Evolutionary conservation across 2,113 vertebrate species (phyloP), one percentile per base, ranked within the genome.

Genomic region (Sitta europaea): DNA sequence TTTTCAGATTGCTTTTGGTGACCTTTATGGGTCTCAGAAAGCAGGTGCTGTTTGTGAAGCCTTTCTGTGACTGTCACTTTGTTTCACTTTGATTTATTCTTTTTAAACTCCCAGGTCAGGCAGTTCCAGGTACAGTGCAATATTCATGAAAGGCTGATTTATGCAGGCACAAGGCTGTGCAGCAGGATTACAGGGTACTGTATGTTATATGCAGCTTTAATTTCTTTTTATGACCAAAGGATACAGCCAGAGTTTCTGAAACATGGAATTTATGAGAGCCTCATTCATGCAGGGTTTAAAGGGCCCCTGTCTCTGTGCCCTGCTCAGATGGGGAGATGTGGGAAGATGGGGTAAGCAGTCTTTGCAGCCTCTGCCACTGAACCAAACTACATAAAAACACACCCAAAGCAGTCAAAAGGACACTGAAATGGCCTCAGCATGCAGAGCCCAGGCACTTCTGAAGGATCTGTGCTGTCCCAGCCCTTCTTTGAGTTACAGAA

Each of bases 91-190:
- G 86, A 90, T 95, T 94, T 84, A 57, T 71, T 61, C 55, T 53
- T 71, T 72, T 36, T 23, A 25, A 91, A 18, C 58, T 27, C 28
- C 31, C 4, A 12, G 93, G 86, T 74, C 90, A 75, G 78, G 81
- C 71, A 55, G 86, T 78, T 48, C 86, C 83, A 95, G 93, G 87
- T 90, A 92, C 71, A 85, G 92, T 73, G 79, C 88, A 90, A 91
- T 95, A 96, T 93, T 91, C 71, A 96, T 90, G 93, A 73, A 86
- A 93, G 70, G 86, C 81, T 93, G 94, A 94, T 92, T 95, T 96
- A 95, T 94, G 81, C 76, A 84, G 92, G 90, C 94, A 43, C 87
- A 68, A 72, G 89, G 89, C 74, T 67, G 87, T 65, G 92, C 72
- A 31, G 62, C 2, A 11, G 84, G 71, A 89, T 96, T 78, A 88